phyloP scores from a whole-genome alignment of 2,888 invertebrate species.

The Cartodere bifasciata region DNA sequence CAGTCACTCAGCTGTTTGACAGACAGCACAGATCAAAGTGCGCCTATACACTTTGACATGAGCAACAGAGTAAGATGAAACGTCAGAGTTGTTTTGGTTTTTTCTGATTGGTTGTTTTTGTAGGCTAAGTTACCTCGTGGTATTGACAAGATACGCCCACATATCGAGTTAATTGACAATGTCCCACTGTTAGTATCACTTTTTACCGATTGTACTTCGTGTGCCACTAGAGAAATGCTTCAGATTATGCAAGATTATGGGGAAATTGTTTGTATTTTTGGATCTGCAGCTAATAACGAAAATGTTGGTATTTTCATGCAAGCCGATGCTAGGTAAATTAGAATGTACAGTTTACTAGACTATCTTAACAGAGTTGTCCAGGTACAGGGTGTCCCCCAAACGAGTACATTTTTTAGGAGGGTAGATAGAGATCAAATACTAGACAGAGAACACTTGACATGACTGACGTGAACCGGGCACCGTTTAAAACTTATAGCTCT shows the following conservation, averaged over 20 bases:
- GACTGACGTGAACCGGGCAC: no score
- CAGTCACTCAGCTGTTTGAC: slow-evolving; percentile 75
- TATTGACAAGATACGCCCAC: slow-evolving; percentile 92
- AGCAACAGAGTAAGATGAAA: slow-evolving; percentile 78
- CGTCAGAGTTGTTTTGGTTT: slow-evolving; percentile 1
- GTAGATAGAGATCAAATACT: no score
- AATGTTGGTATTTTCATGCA: slow-evolving; percentile 90
- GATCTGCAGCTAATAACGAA: slow-evolving; percentile 79
- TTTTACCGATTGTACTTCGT: slow-evolving; percentile 94
- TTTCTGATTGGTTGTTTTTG: slow-evolving; percentile 13
- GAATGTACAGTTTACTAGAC: background rate
- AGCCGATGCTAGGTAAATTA: slow-evolving; percentile 68
- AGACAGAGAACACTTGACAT: no score
- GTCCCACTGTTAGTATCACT: slow-evolving; percentile 93
- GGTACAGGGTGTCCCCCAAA: no score
- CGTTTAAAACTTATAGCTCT: no score
- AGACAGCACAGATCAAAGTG: slow-evolving; percentile 83
- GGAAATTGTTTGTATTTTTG: slow-evolving; percentile 89
- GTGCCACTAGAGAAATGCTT: slow-evolving; percentile 83
- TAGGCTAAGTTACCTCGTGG: slow-evolving; percentile 91
- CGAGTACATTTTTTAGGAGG: no score
- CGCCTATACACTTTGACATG: slow-evolving; percentile 84
- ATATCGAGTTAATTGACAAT: slow-evolving; percentile 91
- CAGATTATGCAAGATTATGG: slow-evolving; percentile 94
- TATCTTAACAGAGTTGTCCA: slow-evolving; percentile 4